A percentile compares a stretch with the other conserved stretches of the same genome.
Conservation (phyloP, 1,140 invertebrate species). For the Rhysida immarginata region DNA sequence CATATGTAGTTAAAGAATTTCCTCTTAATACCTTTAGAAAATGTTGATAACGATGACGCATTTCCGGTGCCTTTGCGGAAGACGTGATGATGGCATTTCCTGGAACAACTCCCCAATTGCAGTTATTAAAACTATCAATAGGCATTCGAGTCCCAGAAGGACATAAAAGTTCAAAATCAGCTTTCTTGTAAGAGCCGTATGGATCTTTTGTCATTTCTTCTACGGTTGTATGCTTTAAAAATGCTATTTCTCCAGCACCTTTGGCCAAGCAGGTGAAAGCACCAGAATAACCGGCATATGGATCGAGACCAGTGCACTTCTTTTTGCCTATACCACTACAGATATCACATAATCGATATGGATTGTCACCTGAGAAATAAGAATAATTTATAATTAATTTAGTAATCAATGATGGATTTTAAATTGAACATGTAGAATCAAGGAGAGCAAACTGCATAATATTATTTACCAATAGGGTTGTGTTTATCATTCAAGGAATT, state of each 20-base stretch:
- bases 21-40: conserved; percentile 26
- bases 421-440: neutral
- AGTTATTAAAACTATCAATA: conserved; percentile 23
- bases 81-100: conserved; percentile 74
- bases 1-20: too few species aligned
- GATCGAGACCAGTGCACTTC: conserved; percentile 49
- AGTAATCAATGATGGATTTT: neutral
- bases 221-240: conserved; percentile 75
- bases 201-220: conserved; percentile 28
- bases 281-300: conserved; percentile 72
- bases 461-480: conserved; percentile 66
- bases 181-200: conserved; percentile 6
- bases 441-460: neutral
- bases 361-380: conserved; percentile 42
- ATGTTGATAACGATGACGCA: conserved; percentile 41
- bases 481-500: conserved; percentile 81
- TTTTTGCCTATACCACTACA: conserved; percentile 47
- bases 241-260: conserved; percentile 78
- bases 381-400: neutral
- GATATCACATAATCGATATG: conserved; percentile 59
- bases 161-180: conserved; percentile 70
- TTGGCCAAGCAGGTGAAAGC: conserved; percentile 66
- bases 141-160: conserved; percentile 43
- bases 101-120: conserved; percentile 50
- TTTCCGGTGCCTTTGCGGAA: conserved; percentile 48